Evolutionary conservation across 2,113 vertebrate species (phyloP).

Genomic region (Xenopus borealis): DNA sequence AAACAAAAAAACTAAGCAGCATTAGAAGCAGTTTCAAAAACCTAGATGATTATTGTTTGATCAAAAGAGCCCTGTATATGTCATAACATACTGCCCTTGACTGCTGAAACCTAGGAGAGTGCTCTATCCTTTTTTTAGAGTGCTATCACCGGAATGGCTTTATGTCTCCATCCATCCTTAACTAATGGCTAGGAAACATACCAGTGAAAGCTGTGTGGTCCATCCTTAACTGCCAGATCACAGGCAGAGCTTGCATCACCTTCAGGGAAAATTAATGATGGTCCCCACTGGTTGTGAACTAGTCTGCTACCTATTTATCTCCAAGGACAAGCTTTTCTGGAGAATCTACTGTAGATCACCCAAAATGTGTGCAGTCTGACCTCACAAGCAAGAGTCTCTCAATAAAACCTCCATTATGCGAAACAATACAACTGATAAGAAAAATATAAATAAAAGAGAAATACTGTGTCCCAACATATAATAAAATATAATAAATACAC

Average conservation of each 20-base stretch:
- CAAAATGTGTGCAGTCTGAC: too few species aligned
- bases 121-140: constrained; percentile 88
- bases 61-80: constrained; percentile 48
- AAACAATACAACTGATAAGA: not conserved
- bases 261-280: constrained; percentile 99
- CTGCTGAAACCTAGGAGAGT: constrained; percentile 85
- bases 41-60: constrained; percentile 9
- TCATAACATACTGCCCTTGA: constrained; percentile 80
- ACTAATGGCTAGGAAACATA: constrained; percentile 85
- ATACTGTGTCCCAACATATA: too few species aligned
- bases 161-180: constrained; percentile 69
- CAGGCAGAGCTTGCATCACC: constrained; percentile 90
- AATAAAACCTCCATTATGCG: not conserved
- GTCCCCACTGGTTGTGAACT: constrained; percentile 84
- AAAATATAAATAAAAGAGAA: not conserved
- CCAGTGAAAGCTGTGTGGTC: constrained; percentile 70
- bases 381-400: not conserved
- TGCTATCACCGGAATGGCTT: too few species aligned
- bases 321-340: constrained; percentile 36
- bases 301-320: constrained; percentile 92
- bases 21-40: too few species aligned
- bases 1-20: too few species aligned
- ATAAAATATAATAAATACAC: too few species aligned
- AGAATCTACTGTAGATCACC: too few species aligned
- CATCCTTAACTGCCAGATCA: constrained; percentile 71